These are phyloP conservation scores for Trachemys scripta DNA, from an alignment of 2,113 vertebrate genomes.

Conservation along the genomic window DNA sequence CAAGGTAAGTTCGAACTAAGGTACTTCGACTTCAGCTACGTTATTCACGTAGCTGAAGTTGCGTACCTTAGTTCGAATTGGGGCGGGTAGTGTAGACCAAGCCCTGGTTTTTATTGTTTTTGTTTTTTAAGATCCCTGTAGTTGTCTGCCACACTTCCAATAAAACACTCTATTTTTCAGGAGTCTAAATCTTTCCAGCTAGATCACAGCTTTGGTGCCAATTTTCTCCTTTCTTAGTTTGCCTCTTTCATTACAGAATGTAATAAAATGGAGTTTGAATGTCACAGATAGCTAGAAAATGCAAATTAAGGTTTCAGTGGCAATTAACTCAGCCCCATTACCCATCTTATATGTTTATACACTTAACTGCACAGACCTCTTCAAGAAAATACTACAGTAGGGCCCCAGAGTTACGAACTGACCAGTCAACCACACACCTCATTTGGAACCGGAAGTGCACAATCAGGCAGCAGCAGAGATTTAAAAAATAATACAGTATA, in stretches of 20 bases:
- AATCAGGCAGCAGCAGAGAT: no score
- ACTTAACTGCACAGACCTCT: rapidly evolving
- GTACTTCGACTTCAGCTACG: no score
- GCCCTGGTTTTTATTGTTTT: no score
- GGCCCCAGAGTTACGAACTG: no score
- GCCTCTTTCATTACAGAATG: background rate
- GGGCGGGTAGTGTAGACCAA: no score
- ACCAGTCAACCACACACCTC: no score
- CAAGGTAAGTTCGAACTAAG: no score
- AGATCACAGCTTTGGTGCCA: background rate
- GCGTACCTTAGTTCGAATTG: no score
- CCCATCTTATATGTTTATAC: background rate
- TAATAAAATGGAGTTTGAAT: background rate
- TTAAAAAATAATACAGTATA: no score
- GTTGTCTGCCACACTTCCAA: background rate
- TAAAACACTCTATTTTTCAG: background rate
- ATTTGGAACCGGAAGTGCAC: no score
- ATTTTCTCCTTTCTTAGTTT: background rate
- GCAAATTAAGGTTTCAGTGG: background rate
- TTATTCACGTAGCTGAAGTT: no score
- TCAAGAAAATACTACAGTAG: background rate
- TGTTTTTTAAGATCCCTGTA: no score
- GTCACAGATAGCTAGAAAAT: background rate
- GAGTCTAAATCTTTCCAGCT: background rate
- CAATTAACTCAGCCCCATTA: background rate